Conservation (phyloP, 2,113 vertebrate genomes). For the Cyrtonyx montezumae region DNA sequence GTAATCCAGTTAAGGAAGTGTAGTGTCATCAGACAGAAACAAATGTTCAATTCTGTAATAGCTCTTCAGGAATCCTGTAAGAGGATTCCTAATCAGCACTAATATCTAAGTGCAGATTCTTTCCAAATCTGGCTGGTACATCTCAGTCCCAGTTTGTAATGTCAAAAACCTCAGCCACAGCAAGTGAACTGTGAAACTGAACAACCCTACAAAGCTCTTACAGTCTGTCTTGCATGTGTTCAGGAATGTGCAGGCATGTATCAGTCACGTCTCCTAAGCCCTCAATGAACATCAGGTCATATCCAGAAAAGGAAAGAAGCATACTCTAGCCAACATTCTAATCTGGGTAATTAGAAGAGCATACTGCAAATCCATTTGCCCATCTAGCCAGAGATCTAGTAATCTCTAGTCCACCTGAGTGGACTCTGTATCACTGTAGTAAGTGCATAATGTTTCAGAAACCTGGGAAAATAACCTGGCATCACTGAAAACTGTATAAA, state of each 20-base stretch:
- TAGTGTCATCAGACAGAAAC: neutral
- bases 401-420: rapidly evolving
- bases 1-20: rapidly evolving
- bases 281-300: neutral
- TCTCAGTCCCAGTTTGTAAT: neutral
- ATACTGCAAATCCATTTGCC: neutral
- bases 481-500: neutral
- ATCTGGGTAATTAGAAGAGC: neutral
- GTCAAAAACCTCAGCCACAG: neutral
- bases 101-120: neutral
- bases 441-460: neutral
- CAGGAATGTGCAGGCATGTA: neutral
- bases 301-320: neutral
- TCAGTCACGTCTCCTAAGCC: neutral
- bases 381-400: neutral
- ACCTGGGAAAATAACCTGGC: neutral
- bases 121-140: neutral
- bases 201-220: neutral
- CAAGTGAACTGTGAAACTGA: neutral
- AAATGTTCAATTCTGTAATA: neutral
- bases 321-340: neutral
- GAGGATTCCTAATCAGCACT: neutral
- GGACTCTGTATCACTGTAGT: neutral
- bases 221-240: rapidly evolving
- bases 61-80: neutral